Evolutionary conservation across 2,797 vertebrate genomes (phyloP), one percentile per base, ranked within the genome.

Genomic region (Craterocephalus amniculus): DNA sequence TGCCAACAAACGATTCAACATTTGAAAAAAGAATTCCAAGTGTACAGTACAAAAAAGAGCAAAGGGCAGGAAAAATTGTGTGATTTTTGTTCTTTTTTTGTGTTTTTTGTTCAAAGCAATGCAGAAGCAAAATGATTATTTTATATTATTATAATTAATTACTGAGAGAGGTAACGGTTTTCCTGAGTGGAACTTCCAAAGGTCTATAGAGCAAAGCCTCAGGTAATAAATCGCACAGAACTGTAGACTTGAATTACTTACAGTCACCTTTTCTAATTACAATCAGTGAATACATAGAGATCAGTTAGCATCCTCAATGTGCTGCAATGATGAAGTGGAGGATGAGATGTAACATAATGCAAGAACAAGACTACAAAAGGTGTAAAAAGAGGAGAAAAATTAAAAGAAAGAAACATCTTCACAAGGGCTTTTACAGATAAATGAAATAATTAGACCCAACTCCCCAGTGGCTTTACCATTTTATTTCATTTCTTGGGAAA

Each of bases 361-460:
- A 83, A 79, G 14, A 52, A 59, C 38, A 74, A 72, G 35, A 85
- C 49, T 66, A 78, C 69, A 85, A 78, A 87, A 88, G 85, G 83
- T 86, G 75, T 81, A 67, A 77, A 56, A 79, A 68, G 35, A 61
- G 24, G 73, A 82, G 83, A 83, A 72, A 80, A 87, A 89, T 74
- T 68, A 90, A 90, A 88, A 31, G 71, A 72, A 76, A 80, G 73
- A 88, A 86, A 87, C 79, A 87, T 92, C 88, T 92, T 91, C 91
- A 88, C 54, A 89, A 92, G 91, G 83, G 88, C 91, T 90, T 91
- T 93, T 91, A 93, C 79, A 91, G 92, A 93, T 93, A 93, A 94
- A 94, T 94, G 86, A 94, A 94, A 94, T 94, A 93, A 94, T 95
- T 93, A 94, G 89, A 88, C 77, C 68, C 79, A 85, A 83, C 84